A percentile compares a stretch with the other conserved stretches of the same genome.
These are phyloP conservation scores for Melieria crassipennis DNA, from an alignment of 2,888 invertebrate species.

Conservation along the genomic window DNA sequence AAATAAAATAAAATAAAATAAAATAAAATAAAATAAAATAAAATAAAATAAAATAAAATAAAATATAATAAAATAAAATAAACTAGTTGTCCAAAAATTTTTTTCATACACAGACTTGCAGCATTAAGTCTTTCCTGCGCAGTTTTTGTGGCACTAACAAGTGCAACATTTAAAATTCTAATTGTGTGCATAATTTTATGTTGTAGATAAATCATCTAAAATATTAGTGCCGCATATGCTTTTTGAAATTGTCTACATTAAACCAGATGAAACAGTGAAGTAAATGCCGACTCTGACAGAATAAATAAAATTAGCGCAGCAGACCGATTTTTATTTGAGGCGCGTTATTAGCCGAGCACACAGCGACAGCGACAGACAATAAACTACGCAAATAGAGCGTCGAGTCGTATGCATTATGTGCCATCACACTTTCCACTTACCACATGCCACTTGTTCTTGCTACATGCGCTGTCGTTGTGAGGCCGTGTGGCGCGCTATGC, in stretches of 20 bases:
- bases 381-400: not conserved
- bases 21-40: too few relatives aligned
- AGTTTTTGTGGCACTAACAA: not conserved
- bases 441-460: not conserved
- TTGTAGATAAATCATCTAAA: not conserved
- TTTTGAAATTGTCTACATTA: not conserved
- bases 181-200: not conserved
- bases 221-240: not conserved
- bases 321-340: constrained; percentile 54
- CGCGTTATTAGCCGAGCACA: constrained; percentile 39
- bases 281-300: constrained; percentile 52
- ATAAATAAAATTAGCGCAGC: constrained; percentile 51
- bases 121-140: not conserved
- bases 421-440: not conserved
- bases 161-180: not conserved
- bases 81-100: not conserved
- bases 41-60: too few relatives aligned
- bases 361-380: not conserved
- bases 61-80: too few relatives aligned
- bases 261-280: not conserved
- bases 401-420: not conserved
- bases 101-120: not conserved
- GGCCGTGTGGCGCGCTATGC: not conserved
- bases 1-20: too few relatives aligned
- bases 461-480: not conserved